A percentile compares a stretch with the other conserved stretches of the same genome.
These are phyloP conservation scores for Cryptus viduatorius DNA, from an alignment of 2,888 invertebrate species.

Conservation along the genomic window DNA sequence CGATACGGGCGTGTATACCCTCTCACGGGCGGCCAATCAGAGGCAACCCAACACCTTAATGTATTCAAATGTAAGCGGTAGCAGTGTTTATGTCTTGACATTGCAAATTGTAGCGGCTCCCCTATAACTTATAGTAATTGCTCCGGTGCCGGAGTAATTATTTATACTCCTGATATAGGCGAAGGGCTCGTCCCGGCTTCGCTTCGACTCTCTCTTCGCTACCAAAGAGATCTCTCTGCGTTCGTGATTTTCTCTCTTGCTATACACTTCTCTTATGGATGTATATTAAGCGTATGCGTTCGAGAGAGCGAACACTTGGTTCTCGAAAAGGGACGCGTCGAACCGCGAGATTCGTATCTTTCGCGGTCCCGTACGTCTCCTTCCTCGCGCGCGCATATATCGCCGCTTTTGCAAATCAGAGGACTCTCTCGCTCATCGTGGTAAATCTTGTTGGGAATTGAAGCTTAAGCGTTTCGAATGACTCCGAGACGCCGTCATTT, in stretches of 20 bases:
- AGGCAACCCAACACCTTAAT: slow-evolving; percentile 80
- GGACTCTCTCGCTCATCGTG: slow-evolving; percentile 19
- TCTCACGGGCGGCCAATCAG: slow-evolving; percentile 81
- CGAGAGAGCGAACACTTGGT: slow-evolving; percentile 66
- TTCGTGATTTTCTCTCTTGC: slow-evolving; percentile 31
- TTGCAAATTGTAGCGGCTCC: slow-evolving; percentile 85
- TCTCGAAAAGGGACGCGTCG: slow-evolving; percentile 50
- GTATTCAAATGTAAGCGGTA: slow-evolving; percentile 85
- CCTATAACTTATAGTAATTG: slow-evolving; percentile 85
- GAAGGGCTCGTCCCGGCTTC: slow-evolving; percentile 53
- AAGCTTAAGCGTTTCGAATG: slow-evolving; percentile 31
- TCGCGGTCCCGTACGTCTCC: slow-evolving; percentile 58
- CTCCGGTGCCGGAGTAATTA: slow-evolving; percentile 84
- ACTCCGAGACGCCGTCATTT: slow-evolving; percentile 1
- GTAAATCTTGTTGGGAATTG: slow-evolving; percentile 41
- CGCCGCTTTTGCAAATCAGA: slow-evolving; percentile 43
- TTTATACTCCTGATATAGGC: slow-evolving; percentile 84
- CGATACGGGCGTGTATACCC: slow-evolving; percentile 75
- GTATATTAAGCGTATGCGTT: slow-evolving; percentile 63
- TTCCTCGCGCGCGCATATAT: slow-evolving; percentile 62
- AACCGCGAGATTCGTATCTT: slow-evolving; percentile 56
- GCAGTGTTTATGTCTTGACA: slow-evolving; percentile 85
- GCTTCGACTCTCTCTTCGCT: slow-evolving; percentile 33
- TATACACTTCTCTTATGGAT: slow-evolving; percentile 29
- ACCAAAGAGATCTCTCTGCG: slow-evolving; percentile 33